Evolutionary conservation across 2,113 vertebrate species (phyloP), one percentile per base, ranked within the genome.

Genomic region (Rutilus rutilus): DNA sequence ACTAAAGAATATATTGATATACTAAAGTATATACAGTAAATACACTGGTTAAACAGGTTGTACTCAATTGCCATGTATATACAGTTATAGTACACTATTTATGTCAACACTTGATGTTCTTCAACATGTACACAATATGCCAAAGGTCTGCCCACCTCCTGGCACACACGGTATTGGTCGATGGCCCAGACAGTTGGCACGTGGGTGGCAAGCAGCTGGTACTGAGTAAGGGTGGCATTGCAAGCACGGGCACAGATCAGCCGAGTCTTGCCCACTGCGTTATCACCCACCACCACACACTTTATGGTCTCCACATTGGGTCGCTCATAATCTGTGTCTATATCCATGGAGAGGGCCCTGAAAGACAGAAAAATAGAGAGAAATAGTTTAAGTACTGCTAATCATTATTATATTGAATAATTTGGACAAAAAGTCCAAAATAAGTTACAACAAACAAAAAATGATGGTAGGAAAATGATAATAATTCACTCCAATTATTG

Each of bases 251-350:
- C 96, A 86, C 96, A 97, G 93, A 97, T 97, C 81, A 97, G 94
- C 47, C 96, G 94, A 71, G 96, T 97, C 92, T 97, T 97, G 79
- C 96, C 96, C 89, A 96, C 96, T 7, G 96, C 96, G 86, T 97
- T 97, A 92, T 97, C 96, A 82, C 96, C 96, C 21, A 97, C 96
- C 91, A 97, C 96, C 91, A 97, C 96, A 92, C 96, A 97, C 92
- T 97, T 97, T 92, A 97, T 97, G 87, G 96, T 97, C 93, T 97
- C 96, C 88, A 97, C 96, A 94, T 97, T 97, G 88, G 96, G 96
- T 79, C 96, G 93, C 95, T 97, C 96, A 95, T 97, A 97, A 89
- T 97, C 96, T 93, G 96, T 94, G 92, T 97, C 96, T 92, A 96
- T 93, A 94, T 97, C 96, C 96, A 97, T 97, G 91, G 94, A 95